Conservation (phyloP, 2,888 invertebrate genomes). For the Latrodectus hesperus region DNA sequence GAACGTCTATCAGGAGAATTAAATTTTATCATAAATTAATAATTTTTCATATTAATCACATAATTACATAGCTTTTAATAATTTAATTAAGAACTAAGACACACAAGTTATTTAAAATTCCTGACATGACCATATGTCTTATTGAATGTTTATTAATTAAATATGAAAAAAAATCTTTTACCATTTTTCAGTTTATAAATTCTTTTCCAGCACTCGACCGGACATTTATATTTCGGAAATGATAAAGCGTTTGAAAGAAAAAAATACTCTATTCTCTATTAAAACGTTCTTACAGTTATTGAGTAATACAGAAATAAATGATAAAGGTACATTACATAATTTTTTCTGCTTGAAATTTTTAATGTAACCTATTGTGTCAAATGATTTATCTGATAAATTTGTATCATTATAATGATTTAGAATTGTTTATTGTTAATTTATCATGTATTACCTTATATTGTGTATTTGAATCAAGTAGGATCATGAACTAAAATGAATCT, state of each 20-base stretch:
- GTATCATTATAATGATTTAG: not conserved
- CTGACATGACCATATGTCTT: not conserved
- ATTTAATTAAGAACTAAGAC: not conserved
- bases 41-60: not conserved
- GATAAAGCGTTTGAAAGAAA: slow-evolving; percentile 6
- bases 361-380: not conserved
- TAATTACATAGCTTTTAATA: not conserved
- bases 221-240: slow-evolving; percentile 15
- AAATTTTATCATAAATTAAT: not conserved
- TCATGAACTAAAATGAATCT: not conserved
- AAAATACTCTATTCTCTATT: slow-evolving; percentile 23
- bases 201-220: slow-evolving; percentile 21
- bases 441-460: not conserved
- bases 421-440: not conserved
- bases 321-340: slow-evolving; percentile 22
- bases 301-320: slow-evolving; percentile 1
- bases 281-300: slow-evolving; percentile 33
- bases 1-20: no score
- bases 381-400: no score
- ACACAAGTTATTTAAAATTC: not conserved
- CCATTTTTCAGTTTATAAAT: not conserved
- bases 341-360: not conserved
- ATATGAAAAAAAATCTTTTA: not conserved
- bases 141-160: not conserved
- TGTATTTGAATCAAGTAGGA: not conserved